Conservation (phyloP, 2,113 vertebrate genomes). For the Isurus oxyrinchus region DNA sequence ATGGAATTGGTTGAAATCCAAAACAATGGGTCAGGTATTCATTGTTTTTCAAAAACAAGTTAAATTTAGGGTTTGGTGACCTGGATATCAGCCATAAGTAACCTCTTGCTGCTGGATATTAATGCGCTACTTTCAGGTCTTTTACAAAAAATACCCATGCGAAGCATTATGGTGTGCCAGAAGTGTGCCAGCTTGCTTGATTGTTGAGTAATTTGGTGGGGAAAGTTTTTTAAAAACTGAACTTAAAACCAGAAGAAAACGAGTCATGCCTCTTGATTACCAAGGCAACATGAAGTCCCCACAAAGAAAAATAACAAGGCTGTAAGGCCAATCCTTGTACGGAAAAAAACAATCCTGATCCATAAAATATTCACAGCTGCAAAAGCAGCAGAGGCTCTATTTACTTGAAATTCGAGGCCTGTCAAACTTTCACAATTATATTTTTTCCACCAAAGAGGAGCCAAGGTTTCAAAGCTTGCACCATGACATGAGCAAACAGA, state of each 20-base stretch:
- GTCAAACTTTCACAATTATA: neutral
- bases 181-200: neutral
- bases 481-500: neutral
- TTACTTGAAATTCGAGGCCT: neutral
- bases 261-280: neutral
- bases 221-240: neutral
- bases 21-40: neutral
- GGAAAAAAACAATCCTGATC: neutral
- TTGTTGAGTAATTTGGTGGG: neutral
- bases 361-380: slow-evolving; percentile 10
- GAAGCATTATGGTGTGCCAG: neutral
- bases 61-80: neutral
- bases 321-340: neutral
- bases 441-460: neutral
- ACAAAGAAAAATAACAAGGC: neutral
- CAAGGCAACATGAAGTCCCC: neutral
- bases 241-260: neutral
- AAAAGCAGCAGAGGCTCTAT: neutral
- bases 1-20: neutral
- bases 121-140: neutral
- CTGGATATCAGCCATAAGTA: neutral
- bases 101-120: neutral
- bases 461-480: neutral
- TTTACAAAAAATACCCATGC: neutral
- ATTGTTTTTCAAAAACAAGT: neutral